Conservation (phyloP, 2,888 invertebrate species). For the Mythimna impura region DNA sequence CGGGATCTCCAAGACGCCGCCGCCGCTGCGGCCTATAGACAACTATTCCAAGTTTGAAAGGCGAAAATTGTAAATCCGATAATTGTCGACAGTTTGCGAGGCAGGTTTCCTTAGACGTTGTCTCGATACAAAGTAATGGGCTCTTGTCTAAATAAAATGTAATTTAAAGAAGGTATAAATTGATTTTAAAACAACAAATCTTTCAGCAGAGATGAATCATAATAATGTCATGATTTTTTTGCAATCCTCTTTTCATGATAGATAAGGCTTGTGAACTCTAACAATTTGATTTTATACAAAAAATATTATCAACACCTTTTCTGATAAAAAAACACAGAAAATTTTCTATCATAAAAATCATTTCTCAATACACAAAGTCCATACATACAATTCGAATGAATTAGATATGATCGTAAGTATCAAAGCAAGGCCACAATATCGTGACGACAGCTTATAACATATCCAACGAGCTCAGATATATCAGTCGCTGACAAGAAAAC, state of each 20-base stretch:
- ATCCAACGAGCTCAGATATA: constrained; percentile 34
- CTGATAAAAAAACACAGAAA: background rate
- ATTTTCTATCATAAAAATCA: background rate
- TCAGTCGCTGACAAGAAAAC: constrained; percentile 46
- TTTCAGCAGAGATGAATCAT: background rate
- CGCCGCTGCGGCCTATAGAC: constrained; percentile 62
- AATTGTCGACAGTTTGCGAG: constrained; percentile 60
- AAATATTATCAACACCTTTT: background rate
- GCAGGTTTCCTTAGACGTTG: constrained; percentile 39
- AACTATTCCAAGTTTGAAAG: constrained; percentile 53
- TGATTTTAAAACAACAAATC: constrained; percentile 1
- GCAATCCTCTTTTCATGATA: background rate
- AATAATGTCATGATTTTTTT: background rate
- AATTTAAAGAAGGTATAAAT: background rate
- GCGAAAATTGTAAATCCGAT: constrained; percentile 67
- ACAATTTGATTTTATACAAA: background rate
- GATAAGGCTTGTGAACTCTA: background rate
- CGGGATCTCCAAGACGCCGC: constrained; percentile 71
- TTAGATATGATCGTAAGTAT: background rate
- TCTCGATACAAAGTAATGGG: constrained; percentile 28
- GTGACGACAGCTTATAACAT: constrained; percentile 35
- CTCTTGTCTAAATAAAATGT: constrained; percentile 23
- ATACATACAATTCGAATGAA: background rate
- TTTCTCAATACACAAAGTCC: constrained; percentile 1
- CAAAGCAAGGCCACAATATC: constrained; percentile 21